Base-by-base conservation (phyloP, 2,888 invertebrate species). In the Leptodirus hochenwartii region DNA sequence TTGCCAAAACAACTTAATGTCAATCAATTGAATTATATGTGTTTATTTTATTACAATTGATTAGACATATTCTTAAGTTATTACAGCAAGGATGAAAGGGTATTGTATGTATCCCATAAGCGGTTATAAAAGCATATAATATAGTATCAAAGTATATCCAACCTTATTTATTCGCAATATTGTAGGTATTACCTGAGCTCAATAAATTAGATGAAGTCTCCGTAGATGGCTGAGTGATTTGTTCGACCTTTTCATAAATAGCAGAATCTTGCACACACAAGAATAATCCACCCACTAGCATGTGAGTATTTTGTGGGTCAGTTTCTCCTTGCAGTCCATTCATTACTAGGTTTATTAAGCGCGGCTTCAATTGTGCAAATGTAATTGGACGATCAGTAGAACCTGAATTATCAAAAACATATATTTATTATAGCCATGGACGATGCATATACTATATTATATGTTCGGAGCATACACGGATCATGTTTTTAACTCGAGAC, bases 261-360 rank as follows among this genome's bases (percentile, higher is more conserved):
- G 81, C 76, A 5, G 79, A 70, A 51, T 84, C 82, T 51, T 80
- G 78, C 3, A 84, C 79, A 40, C 75, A 69, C 28, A 81, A 56
- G 46, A 81, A 60, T 25, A 84, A 57, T 5, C 80, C 81, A 26
- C 82, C 82, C 20, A 90, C 58, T 17, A 88, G 56, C 75, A 87
- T 80, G 47, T 88, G 87, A 3, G 84, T 78, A 53, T 90, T 90
- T 40, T 71, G 67, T 1, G 84, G 69, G 57, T 90, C 88, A 0
- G 69, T 67, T 55, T 90, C 88, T 25, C 77, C 76, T 57, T 80
- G 75, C 13, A 90, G 57, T 3, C 85, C 80, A 49, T 75, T 78
- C 53, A 84, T 76, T 11, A 90, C 58, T 15, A 85, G 64, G 51
- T 85, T 81, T 57, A 80, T 73, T 6, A 82, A 58, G 20, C 77